Conservation (phyloP, 2,888 invertebrate species). For the Acrobasis suavella region DNA sequence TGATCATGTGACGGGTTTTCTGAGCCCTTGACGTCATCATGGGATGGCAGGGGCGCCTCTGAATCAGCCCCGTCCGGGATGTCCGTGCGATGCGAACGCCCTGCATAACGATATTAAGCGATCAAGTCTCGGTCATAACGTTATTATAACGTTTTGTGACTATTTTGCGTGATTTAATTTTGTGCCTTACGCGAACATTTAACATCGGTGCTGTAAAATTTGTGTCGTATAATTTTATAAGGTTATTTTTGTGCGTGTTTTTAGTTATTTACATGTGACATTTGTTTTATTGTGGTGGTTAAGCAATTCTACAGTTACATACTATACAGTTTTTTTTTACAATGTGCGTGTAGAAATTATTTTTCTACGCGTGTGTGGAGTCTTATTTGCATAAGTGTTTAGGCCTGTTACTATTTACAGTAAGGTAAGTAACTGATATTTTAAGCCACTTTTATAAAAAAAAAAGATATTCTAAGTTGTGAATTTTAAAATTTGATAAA, state of each 20-base stretch:
- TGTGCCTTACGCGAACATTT: neutral
- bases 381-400: too few species aligned
- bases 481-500: too few species aligned
- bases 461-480: too few species aligned
- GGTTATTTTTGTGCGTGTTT: neutral
- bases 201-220: neutral
- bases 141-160: conserved; percentile 41
- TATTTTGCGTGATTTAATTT: conserved; percentile 21
- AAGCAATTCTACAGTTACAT: neutral
- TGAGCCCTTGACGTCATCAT: conserved; percentile 82
- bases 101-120: conserved; percentile 78
- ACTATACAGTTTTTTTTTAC: neutral
- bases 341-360: too few species aligned
- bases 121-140: conserved; percentile 61
- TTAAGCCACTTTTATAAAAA: too few species aligned
- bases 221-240: neutral
- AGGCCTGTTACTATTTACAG: too few species aligned
- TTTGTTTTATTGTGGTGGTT: neutral
- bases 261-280: neutral
- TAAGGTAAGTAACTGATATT: too few species aligned
- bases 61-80: conserved; percentile 84
- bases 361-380: too few species aligned
- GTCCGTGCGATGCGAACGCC: conserved; percentile 83
- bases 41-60: conserved; percentile 83
- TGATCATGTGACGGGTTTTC: conserved; percentile 84